phyloP scores from a whole-genome alignment of 2,888 invertebrate genomes.

The Lepidocyrtinus sp. region DNA sequence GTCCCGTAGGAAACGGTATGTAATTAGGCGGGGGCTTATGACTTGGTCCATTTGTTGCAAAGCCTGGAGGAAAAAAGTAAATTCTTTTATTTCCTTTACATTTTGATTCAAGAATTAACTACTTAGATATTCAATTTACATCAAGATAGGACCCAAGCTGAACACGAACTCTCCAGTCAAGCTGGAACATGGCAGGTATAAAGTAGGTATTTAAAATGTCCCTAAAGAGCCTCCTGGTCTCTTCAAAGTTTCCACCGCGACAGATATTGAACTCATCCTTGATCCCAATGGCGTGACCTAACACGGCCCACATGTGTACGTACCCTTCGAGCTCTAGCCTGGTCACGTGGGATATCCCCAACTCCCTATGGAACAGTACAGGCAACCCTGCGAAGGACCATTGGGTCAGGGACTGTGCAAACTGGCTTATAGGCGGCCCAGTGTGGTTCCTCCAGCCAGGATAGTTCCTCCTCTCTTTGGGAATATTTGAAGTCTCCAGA shows the following conservation, averaged over 20 bases:
- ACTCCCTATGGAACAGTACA: conserved; percentile 39
- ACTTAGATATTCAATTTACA: conserved; percentile 27
- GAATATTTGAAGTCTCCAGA: conserved; percentile 17
- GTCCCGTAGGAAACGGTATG: conserved; percentile 41
- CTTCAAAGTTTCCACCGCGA: conserved; percentile 17
- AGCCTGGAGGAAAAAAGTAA: conserved; percentile 5
- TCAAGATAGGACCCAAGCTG: conserved; percentile 43
- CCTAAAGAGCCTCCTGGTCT: conserved; percentile 19
- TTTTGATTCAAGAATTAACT: no score
- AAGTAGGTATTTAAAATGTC: conserved; percentile 35
- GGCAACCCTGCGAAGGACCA: conserved; percentile 44
- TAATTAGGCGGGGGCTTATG: conserved; percentile 39
- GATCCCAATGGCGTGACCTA: conserved; percentile 46
- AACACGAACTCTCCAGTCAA: conserved; percentile 48
- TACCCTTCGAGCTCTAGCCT: conserved; percentile 35
- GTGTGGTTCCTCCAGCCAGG: conserved; percentile 21
- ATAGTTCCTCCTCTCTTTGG: conserved; percentile 16
- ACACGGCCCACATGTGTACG: conserved; percentile 45
- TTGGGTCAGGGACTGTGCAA: conserved; percentile 45
- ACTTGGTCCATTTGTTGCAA: conserved; percentile 49
- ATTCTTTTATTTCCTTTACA: no score
- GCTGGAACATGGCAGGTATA: conserved; percentile 47
- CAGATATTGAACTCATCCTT: conserved; percentile 49
- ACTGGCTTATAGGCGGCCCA: conserved; percentile 43
- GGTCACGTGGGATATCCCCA: conserved; percentile 46